These are phyloP conservation scores for Perodicticus potto DNA, from an alignment of 2,797 vertebrate species.

Conservation along the genomic window DNA sequence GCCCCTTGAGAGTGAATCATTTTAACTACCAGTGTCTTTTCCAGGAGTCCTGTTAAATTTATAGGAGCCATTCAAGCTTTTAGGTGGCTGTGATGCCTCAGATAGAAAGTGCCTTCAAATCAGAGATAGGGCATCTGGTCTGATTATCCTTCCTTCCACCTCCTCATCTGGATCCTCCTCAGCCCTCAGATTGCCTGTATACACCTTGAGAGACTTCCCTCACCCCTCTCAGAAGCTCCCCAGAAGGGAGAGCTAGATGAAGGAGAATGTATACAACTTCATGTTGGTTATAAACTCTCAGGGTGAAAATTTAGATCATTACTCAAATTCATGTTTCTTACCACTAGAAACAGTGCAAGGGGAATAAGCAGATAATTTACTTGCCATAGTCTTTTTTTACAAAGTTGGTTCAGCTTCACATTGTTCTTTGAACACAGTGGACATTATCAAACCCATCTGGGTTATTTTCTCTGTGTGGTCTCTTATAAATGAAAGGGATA, in stretches of 20 bases:
- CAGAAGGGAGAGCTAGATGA: neutral
- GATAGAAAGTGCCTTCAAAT: neutral
- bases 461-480: neutral
- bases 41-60: neutral
- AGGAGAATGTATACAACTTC: neutral
- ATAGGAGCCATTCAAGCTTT: neutral
- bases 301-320: neutral
- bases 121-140: neutral
- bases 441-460: neutral
- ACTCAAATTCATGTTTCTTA: neutral
- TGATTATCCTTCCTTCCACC: neutral
- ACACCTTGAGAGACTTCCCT: neutral
- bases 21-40: neutral
- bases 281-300: neutral
- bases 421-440: neutral
- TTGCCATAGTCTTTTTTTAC: neutral
- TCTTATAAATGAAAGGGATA: neutral
- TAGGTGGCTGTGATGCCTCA: neutral
- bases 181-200: neutral
- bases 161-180: neutral
- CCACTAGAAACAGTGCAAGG: neutral
- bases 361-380: neutral
- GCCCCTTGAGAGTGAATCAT: neutral
- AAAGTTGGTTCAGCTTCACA: constrained; percentile 8
- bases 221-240: neutral